Percentiles rank a stretch among this genome's conserved stretches.
Evolutionary conservation across 2,797 vertebrate genomes (phyloP).

Genomic region (Anguilla marmorata): DNA sequence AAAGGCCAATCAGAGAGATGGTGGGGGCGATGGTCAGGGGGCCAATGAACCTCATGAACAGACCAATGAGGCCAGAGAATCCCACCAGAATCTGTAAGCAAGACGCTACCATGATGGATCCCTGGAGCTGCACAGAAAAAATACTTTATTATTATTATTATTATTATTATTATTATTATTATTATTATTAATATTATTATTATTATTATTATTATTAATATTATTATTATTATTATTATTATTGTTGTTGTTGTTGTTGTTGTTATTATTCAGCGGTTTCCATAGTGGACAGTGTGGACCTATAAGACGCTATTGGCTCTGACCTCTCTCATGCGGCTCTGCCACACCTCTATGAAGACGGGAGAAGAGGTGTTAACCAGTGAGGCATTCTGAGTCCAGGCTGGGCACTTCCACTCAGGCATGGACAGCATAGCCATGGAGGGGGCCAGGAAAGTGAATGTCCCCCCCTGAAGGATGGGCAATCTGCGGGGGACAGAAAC

Average conservation of each 20-base stretch:
- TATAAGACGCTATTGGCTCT: conserved; percentile 38
- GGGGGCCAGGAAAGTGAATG: conserved; percentile 85
- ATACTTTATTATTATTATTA: conserved; percentile 16
- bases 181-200: not conserved
- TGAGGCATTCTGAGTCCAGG: conserved; percentile 86
- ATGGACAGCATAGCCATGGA: conserved; percentile 91
- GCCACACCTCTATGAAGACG: conserved; percentile 86
- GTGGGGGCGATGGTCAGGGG: conserved; percentile 95
- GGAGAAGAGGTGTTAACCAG: conserved; percentile 82
- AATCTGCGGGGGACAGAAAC: conserved; percentile 67
- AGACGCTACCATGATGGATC: conserved; percentile 89
- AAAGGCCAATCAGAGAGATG: conserved; percentile 88
- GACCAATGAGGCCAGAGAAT: conserved; percentile 91
- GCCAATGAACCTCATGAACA: conserved; percentile 92
- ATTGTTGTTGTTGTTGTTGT: not conserved
- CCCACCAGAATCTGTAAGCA: conserved; percentile 91
- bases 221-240: not conserved
- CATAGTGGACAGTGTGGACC: not conserved
- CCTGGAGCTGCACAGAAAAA: conserved; percentile 79
- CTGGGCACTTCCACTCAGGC: conserved; percentile 86
- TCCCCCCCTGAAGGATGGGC: conserved; percentile 94
- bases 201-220: not conserved
- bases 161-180: not conserved
- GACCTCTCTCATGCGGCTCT: conserved; percentile 90
- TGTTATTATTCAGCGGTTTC: not conserved